Evolutionary conservation across 2,888 invertebrate species (phyloP), one percentile per base, ranked within the genome.

Genomic region (Oasisia sp.): DNA sequence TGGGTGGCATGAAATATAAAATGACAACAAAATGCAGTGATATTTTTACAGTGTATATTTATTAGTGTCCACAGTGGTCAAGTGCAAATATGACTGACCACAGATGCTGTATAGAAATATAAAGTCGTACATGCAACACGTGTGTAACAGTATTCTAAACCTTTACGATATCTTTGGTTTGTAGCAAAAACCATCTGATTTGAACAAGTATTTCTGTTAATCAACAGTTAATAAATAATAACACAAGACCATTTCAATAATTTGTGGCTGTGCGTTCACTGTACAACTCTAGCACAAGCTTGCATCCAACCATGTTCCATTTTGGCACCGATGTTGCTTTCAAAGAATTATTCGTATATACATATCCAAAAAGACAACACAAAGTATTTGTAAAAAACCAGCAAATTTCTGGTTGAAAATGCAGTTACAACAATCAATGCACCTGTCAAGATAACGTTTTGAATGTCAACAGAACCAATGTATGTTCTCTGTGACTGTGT

Each of bases 361-460:
- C 27, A 74, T n/a, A 74, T 74, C 74, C 74, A 74, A 74, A 74
- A 74, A 74, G 74, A 74, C 74, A 74, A 74, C n/a, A 74, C 74
- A 74, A 19, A 50, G 50, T 50, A 27, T 74, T 74, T 74, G 56
- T 56, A 56, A 74, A 27, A 27, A 74, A 74, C 74, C 74, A 74
- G n/a, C n/a, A 74, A 19, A 27, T 27, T 27, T 27, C 74, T 74
- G 74, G 74, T 74, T 74, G 74, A 74, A 74, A 74, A 74, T 74
- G 74, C 74, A 74, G 74, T 74, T 27, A 27, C 74, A 74, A 74
- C 27, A 27, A 74, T 74, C n/a, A 38, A 27, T 74, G 74, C 74
- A n/a, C 14, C 74, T 74, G 74, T 74, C 27, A 19, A 58, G 27
- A 58, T 45, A 11, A 5, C 12, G 14, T 14, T 58, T 58, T 58